Conservation (phyloP, 2,113 vertebrate genomes). For the Dissostichus mawsoni region DNA sequence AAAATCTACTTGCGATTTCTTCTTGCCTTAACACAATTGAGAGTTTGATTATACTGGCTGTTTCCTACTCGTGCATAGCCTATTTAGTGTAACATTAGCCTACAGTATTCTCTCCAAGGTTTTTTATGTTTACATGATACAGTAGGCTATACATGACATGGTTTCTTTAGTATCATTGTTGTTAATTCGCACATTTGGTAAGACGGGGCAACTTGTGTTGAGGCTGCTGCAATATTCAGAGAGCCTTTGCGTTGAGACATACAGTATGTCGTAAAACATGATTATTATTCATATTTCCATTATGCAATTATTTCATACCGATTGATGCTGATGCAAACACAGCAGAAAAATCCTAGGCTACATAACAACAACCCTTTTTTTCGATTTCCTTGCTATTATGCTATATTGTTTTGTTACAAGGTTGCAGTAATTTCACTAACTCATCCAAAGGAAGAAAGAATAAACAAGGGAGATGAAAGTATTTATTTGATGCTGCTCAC, state of each 20-base stretch:
- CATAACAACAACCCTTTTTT: neutral
- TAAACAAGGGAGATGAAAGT: neutral
- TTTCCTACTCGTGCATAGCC: neutral
- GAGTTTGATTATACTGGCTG: constrained; percentile 6
- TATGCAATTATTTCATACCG: neutral
- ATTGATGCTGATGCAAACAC: neutral
- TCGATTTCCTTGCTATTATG: neutral
- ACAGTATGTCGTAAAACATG: neutral
- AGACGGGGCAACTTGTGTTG: neutral
- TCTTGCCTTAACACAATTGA: neutral
- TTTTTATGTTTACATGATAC: neutral
- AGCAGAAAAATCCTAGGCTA: neutral
- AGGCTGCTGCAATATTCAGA: constrained; percentile 14
- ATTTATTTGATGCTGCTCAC: neutral
- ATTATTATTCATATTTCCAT: neutral
- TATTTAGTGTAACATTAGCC: neutral
- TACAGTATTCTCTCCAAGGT: neutral
- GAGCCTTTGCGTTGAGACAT: neutral
- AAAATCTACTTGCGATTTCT: neutral
- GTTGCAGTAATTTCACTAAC: neutral
- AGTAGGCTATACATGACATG: neutral
- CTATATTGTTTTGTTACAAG: too few relatives aligned
- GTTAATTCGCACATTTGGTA: neutral
- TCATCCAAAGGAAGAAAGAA: neutral
- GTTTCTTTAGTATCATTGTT: neutral